Percentiles rank a stretch among this genome's conserved stretches.
phyloP scores from a whole-genome alignment of 2,797 vertebrate genomes.

The Smutsia temminckii region DNA sequence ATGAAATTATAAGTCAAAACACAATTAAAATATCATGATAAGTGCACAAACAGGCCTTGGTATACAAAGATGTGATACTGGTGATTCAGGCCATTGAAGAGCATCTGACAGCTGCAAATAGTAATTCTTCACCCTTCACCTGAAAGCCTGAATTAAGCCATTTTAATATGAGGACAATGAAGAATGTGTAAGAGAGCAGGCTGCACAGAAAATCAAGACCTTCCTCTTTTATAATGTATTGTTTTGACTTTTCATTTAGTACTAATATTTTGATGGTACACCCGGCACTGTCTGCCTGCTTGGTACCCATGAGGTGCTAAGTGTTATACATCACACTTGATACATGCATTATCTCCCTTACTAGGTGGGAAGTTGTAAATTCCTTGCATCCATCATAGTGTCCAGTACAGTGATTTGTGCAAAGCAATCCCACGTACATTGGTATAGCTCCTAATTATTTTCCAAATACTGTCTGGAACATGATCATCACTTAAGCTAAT shows the following conservation, averaged over 20 bases:
- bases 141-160: conserved; percentile 1
- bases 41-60: neutral
- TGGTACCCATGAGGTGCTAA: neutral
- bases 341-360: neutral
- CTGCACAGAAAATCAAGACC: neutral
- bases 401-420: neutral
- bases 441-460: neutral
- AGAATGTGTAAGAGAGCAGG: neutral
- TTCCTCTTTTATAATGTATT: neutral
- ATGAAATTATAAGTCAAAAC: neutral
- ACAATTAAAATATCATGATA: neutral
- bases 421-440: neutral
- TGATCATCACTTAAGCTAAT: neutral
- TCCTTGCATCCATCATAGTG: neutral
- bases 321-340: neutral
- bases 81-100: neutral
- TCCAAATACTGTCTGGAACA: neutral
- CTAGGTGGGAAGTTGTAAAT: neutral
- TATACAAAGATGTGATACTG: neutral
- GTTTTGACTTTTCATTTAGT: neutral
- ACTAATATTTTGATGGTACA: neutral
- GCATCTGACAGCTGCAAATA: neutral
- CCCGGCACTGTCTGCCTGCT: neutral
- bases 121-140: neutral
- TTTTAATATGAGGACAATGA: neutral